Evolutionary conservation across 2,113 vertebrate species (phyloP), one percentile per base, ranked within the genome.

Genomic region (Colaptes auratus): DNA sequence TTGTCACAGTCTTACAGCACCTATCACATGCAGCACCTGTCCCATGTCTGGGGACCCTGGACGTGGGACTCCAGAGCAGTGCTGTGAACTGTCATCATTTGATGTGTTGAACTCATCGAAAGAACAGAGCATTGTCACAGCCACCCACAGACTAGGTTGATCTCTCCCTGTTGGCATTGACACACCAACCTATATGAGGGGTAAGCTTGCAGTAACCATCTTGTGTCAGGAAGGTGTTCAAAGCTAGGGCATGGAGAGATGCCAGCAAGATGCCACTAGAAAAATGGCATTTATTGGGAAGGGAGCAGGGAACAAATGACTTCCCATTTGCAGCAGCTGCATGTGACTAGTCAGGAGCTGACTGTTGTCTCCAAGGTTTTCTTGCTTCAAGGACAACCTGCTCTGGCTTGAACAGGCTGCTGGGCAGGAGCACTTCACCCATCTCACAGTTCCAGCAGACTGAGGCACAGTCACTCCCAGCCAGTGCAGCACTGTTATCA

Each of bases 1-100:
- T 63, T 63, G 28, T 8, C 28, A 19, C 6, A 16, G 56, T 39
- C 61, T 70, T 53, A 63, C 65, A 70, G 72, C 23, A 50, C 3
- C 2, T 13, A 25, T 28, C 36, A 35, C 59, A 50, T 0, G 0
- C n/a, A 84, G 21, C 7, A 30, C 13, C 10, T 0, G 1, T 28
- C 31, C 71, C 64, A 77, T 19, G 16, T 15, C 44, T n/a, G 19
- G 56, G 23, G 64, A 72, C 14, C 50, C n/a, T 7, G 31, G 33
- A 27, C 0, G 2, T 59, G 18, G 63, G 53, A 56, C 44, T 56
- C 44, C 7, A 39, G 33, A 69, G 59, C 3, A 4, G 56, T 10
- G 33, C 4, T 52, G 42, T 56, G 55, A 69, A 0, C 15, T 28
- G 65, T 20, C 14, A 60, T 8, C 60, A 20, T 3, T 12, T n/a